These are phyloP conservation scores for Tenthredo scrophulariae DNA, from an alignment of 2,888 invertebrate species.

Conservation along the genomic window DNA sequence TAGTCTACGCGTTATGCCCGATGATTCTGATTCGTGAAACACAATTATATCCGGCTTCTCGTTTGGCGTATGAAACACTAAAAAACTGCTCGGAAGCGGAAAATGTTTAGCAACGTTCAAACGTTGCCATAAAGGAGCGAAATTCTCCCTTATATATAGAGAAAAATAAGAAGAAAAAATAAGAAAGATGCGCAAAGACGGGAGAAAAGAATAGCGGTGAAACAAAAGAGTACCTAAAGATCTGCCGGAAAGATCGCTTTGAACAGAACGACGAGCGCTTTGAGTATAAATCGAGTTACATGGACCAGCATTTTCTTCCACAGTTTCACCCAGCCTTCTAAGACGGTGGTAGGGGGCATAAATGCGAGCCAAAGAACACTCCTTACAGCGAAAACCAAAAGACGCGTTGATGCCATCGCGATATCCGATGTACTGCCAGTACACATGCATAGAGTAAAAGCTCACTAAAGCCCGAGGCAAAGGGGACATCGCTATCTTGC, in stretches of 20 bases:
- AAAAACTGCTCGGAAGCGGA: neutral
- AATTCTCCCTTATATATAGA: neutral
- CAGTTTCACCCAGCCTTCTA: constrained; percentile 34
- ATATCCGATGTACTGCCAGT: constrained; percentile 1
- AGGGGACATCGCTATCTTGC: constrained; percentile 6
- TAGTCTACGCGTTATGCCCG: neutral
- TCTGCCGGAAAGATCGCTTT: constrained; percentile 68
- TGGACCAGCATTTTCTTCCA: constrained; percentile 56
- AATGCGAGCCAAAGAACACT: constrained; percentile 32
- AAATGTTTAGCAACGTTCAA: constrained; percentile 17
- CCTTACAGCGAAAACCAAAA: constrained; percentile 22
- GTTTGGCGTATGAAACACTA: neutral
- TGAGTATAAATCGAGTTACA: constrained; percentile 71
- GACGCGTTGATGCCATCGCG: constrained; percentile 20
- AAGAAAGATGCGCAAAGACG: constrained; percentile 6
- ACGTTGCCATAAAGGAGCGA: neutral
- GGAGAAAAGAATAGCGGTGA: constrained; percentile 35
- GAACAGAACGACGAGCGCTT: constrained; percentile 70
- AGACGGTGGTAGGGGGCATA: neutral
- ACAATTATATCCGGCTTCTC: neutral
- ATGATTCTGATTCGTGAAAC: neutral
- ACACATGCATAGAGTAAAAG: constrained; percentile 8
- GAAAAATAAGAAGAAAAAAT: neutral
- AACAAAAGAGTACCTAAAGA: constrained; percentile 46
- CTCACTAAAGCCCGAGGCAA: constrained; percentile 17